A percentile compares a stretch with the other conserved stretches of the same genome.
phyloP scores from a whole-genome alignment of 2,888 invertebrate species.

The Ochropleura plecta region DNA sequence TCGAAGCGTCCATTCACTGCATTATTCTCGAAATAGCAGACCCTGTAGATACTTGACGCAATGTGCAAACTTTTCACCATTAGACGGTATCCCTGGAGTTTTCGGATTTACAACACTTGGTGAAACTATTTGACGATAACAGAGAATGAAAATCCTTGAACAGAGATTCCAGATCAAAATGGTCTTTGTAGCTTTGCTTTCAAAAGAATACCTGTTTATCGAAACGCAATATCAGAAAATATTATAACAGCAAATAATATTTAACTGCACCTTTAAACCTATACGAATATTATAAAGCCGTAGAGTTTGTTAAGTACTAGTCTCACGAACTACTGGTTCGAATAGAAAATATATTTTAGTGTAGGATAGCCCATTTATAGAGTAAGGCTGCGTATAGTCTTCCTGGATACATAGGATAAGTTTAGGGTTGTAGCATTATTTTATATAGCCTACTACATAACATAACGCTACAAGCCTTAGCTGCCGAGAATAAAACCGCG shows the following conservation, averaged over 20 bases:
- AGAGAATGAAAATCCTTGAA: background rate
- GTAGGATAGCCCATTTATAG: no score
- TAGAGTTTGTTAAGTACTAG: no score
- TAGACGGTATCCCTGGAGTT: slow-evolving; percentile 5
- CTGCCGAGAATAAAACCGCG: no score
- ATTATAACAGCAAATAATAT: background rate
- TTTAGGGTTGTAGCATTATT: no score
- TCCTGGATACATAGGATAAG: no score
- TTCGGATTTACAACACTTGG: background rate
- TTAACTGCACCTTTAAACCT: background rate
- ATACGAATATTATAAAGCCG: no score
- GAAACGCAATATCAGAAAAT: background rate
- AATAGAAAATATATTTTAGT: no score
- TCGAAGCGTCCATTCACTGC: slow-evolving; percentile 17
- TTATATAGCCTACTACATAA: no score
- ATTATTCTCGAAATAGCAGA: slow-evolving; percentile 31
- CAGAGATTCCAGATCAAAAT: background rate
- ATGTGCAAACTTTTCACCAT: slow-evolving; percentile 34
- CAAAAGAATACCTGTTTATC: background rate
- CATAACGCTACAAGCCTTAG: no score
- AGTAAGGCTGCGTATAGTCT: no score
- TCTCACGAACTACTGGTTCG: no score
- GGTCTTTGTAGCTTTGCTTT: background rate
- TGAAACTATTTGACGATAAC: background rate
- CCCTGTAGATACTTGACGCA: slow-evolving; percentile 19